These are phyloP conservation scores for Agonopterix subpropinquella DNA, from an alignment of 2,888 invertebrate genomes.

Conservation along the genomic window DNA sequence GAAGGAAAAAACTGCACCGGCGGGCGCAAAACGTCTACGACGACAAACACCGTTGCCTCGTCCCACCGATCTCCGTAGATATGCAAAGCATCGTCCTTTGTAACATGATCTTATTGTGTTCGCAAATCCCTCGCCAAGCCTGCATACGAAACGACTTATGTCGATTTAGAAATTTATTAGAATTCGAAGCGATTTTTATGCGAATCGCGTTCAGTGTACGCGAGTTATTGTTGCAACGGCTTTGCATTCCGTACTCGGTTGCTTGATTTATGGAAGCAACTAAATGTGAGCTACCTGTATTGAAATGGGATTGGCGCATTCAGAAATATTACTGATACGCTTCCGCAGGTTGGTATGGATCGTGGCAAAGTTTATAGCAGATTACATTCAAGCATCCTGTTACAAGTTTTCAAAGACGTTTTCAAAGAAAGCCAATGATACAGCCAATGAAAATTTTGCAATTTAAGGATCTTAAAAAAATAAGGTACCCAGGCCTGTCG, in stretches of 20 bases:
- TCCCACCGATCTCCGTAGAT: conserved; percentile 49
- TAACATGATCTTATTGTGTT: conserved; percentile 72
- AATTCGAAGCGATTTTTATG: conserved; percentile 54
- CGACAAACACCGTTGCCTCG: conserved; percentile 35
- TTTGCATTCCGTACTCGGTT: conserved; percentile 38
- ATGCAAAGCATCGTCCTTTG: conserved; percentile 66
- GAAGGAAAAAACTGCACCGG: conserved; percentile 38
- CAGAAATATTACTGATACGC: no score
- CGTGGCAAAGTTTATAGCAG: no score
- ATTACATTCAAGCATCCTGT: no score
- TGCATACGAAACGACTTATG: conserved; percentile 49
- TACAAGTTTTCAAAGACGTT: no score
- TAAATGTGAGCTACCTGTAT: conserved; percentile 7
- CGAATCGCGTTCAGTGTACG: conserved; percentile 30
- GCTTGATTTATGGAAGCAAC: conserved; percentile 19
- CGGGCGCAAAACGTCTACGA: conserved; percentile 41
- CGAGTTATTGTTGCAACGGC: conserved; percentile 51
- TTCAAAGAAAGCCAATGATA: no score
- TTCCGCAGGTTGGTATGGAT: no score
- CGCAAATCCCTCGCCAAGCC: conserved; percentile 41
- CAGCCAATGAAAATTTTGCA: no score
- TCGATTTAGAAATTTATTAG: conserved; percentile 73
- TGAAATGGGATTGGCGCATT: conserved; percentile 1
- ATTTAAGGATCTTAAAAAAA: no score
- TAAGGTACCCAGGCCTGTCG: no score